phyloP scores from a whole-genome alignment of 2,113 vertebrate species.

The Tyrannus savana region DNA sequence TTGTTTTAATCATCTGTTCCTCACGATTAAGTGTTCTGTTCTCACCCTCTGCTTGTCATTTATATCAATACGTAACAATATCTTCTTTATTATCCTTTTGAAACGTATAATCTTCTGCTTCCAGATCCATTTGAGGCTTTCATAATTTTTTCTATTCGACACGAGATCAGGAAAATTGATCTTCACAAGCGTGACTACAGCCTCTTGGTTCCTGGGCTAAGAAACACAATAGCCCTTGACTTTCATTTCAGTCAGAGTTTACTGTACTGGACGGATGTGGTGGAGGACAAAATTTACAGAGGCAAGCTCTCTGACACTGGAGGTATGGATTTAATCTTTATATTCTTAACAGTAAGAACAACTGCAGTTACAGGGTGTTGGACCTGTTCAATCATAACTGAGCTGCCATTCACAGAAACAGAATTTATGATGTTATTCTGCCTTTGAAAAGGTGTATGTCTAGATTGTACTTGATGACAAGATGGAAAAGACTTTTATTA shows the following conservation, averaged over 20 bases:
- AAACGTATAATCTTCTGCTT: slow-evolving; percentile 51
- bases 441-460: neutral
- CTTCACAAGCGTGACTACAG: slow-evolving; percentile 98
- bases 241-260: slow-evolving; percentile 96
- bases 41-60: neutral
- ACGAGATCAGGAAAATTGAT: slow-evolving; percentile 97
- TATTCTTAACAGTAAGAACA: neutral
- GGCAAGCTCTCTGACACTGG: slow-evolving; percentile 92
- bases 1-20: slow-evolving; percentile 22
- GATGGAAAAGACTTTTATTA: neutral
- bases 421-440: neutral
- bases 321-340: slow-evolving; percentile 75
- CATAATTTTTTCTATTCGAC: slow-evolving; percentile 98
- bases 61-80: neutral
- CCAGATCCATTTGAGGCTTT: slow-evolving; percentile 98
- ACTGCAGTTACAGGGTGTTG: neutral
- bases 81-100: neutral
- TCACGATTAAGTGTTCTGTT: neutral
- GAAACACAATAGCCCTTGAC: slow-evolving; percentile 97
- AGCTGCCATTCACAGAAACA: neutral
- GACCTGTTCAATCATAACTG: accelerated
- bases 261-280: slow-evolving; percentile 98
- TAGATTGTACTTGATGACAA: neutral
- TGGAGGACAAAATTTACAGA: slow-evolving; percentile 98
- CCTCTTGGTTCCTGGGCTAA: slow-evolving; percentile 92